Percentiles rank a stretch among this genome's conserved stretches.
phyloP scores from a whole-genome alignment of 1,140 invertebrate species.

The Charaxes varanes region DNA sequence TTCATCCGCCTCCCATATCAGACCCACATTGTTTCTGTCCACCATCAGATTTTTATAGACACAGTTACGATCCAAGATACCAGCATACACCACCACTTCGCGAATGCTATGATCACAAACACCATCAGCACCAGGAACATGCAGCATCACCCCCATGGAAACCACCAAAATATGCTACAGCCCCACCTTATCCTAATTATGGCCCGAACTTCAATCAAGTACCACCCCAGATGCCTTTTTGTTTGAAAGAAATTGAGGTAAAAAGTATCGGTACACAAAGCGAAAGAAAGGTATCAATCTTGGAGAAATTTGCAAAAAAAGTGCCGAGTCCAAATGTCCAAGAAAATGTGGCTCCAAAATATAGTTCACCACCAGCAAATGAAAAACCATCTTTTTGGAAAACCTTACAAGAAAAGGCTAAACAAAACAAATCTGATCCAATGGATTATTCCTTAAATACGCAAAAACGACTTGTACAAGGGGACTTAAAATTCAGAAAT shows the following conservation, averaged over 20 bases:
- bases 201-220: constrained; percentile 23
- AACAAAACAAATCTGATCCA: constrained; percentile 26
- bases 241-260: constrained; percentile 62
- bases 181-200: constrained; percentile 28
- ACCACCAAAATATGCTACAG: constrained; percentile 16
- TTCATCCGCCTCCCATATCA: constrained; percentile 28
- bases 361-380: constrained; percentile 4
- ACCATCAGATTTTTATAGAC: constrained; percentile 13
- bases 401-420: constrained; percentile 35
- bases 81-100: neutral
- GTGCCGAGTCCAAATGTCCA: constrained; percentile 9
- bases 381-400: constrained; percentile 40
- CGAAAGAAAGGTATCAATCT: constrained; percentile 44
- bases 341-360: neutral
- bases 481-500: constrained; percentile 44
- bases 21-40: constrained; percentile 5
- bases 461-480: constrained; percentile 40
- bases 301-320: constrained; percentile 41
- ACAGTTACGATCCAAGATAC: constrained; percentile 5
- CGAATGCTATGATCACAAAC: constrained; percentile 6
- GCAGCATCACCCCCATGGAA: neutral
- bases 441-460: constrained; percentile 35
- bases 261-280: constrained; percentile 59
- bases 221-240: constrained; percentile 46
- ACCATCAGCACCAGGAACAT: neutral